These are phyloP conservation scores for Calameuta filiformis DNA, from an alignment of 2,888 invertebrate genomes.

Conservation along the genomic window DNA sequence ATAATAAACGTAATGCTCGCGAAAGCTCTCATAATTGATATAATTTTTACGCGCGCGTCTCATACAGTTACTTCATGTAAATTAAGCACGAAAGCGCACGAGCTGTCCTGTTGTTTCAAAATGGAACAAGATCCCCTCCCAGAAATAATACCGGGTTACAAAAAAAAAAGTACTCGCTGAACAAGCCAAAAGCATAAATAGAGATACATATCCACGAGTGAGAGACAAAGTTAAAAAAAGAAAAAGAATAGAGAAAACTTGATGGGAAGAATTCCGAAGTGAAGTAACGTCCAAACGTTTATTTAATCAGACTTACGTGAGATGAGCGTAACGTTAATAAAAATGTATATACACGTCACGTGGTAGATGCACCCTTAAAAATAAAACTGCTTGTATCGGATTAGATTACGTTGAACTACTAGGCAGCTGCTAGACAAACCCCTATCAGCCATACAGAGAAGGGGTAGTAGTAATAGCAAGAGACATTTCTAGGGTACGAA, in stretches of 20 bases:
- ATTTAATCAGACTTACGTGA: neutral
- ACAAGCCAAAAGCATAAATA: neutral
- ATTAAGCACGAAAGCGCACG: neutral
- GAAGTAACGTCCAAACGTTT: neutral
- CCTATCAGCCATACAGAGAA: neutral
- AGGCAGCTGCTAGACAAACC: neutral
- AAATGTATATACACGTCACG: neutral
- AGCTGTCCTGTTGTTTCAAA: neutral
- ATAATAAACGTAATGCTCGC: neutral
- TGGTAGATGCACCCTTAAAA: neutral
- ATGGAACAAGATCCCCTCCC: neutral
- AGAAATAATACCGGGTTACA: neutral
- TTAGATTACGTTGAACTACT: neutral
- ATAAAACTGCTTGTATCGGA: neutral
- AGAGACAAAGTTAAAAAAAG: neutral
- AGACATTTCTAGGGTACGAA: neutral
- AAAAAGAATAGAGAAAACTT: neutral
- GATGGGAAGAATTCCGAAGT: neutral
- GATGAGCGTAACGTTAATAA: neutral
- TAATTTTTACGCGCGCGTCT: neutral
- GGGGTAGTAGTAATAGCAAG: neutral
- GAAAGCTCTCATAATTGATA: neutral
- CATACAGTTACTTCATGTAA: neutral
- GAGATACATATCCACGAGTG: neutral
- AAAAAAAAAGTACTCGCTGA: neutral